A percentile compares a stretch with the other conserved stretches of the same genome.
Evolutionary conservation across 2,797 vertebrate genomes (phyloP).

Genomic region (Trichosurus vulpecula): DNA sequence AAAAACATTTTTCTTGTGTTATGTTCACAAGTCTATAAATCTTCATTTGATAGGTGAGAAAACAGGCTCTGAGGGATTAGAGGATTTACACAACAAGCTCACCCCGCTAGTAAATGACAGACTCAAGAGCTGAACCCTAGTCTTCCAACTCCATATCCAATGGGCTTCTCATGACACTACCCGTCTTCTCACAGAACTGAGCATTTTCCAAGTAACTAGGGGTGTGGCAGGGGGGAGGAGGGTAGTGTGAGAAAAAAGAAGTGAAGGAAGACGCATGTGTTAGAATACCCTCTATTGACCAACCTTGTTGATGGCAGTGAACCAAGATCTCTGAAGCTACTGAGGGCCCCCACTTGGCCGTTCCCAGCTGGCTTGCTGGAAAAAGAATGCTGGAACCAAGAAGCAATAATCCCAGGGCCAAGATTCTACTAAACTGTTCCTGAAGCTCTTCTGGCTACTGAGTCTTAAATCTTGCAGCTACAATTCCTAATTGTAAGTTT

Average conservation of each 20-base stretch:
- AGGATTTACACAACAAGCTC: neutral
- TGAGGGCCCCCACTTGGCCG: neutral
- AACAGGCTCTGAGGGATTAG: neutral
- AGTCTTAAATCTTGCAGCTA: neutral
- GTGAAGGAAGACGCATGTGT: neutral
- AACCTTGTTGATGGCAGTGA: neutral
- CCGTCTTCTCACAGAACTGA: neutral
- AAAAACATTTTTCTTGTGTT: neutral
- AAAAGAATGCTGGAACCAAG: neutral
- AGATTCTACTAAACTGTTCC: neutral
- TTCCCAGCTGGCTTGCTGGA: neutral
- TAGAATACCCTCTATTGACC: neutral
- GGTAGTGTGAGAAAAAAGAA: neutral
- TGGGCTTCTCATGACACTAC: neutral
- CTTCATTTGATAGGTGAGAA: neutral
- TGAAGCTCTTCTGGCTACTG: neutral
- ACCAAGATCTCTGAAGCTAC: neutral
- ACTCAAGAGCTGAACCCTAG: neutral
- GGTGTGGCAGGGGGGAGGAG: neutral
- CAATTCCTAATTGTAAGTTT: neutral
- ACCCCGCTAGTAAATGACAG: conserved; percentile 5
- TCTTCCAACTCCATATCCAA: neutral
- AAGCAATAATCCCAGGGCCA: neutral
- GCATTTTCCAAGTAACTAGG: neutral
- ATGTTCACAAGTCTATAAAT: neutral